phyloP scores from a whole-genome alignment of 2,888 invertebrate species.

The Aethes cnicana region DNA sequence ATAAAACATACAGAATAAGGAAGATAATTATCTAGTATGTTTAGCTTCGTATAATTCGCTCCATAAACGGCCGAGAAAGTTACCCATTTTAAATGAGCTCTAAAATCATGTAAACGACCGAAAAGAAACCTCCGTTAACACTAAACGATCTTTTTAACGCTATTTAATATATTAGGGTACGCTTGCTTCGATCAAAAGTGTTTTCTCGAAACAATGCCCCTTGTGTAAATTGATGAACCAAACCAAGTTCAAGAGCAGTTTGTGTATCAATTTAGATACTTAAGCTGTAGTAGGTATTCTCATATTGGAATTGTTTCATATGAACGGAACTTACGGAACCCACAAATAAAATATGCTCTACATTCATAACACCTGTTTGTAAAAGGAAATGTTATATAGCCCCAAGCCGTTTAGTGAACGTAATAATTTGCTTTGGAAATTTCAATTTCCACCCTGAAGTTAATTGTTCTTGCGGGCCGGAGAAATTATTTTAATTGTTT shows the following conservation, averaged over 20 bases:
- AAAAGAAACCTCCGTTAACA: constrained; percentile 22
- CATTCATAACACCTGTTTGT: neutral
- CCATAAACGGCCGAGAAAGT: constrained; percentile 20
- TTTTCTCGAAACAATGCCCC: neutral
- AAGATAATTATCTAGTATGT: constrained; percentile 20
- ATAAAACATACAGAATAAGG: constrained; percentile 1
- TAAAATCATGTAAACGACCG: constrained; percentile 8
- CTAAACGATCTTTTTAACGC: constrained; percentile 25
- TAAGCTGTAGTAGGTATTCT: too few species aligned
- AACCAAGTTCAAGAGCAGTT: too few species aligned
- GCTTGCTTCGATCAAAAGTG: neutral
- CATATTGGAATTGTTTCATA: too few species aligned
- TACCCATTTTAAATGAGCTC: constrained; percentile 17
- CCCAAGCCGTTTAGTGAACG: constrained; percentile 17
- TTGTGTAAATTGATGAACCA: too few species aligned
- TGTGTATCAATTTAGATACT: too few species aligned
- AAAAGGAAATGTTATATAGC: too few species aligned
- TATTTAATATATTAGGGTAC: constrained; percentile 22
- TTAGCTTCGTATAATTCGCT: constrained; percentile 7
- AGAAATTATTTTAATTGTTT: constrained; percentile 19
- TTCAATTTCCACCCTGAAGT: constrained; percentile 16
- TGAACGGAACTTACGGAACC: constrained; percentile 21
- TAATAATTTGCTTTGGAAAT: constrained; percentile 18
- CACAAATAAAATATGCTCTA: neutral
- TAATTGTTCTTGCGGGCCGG: constrained; percentile 6